These are phyloP conservation scores for Drosophila pectinifera DNA, from an alignment of 1,140 invertebrate genomes.

Conservation along the genomic window DNA sequence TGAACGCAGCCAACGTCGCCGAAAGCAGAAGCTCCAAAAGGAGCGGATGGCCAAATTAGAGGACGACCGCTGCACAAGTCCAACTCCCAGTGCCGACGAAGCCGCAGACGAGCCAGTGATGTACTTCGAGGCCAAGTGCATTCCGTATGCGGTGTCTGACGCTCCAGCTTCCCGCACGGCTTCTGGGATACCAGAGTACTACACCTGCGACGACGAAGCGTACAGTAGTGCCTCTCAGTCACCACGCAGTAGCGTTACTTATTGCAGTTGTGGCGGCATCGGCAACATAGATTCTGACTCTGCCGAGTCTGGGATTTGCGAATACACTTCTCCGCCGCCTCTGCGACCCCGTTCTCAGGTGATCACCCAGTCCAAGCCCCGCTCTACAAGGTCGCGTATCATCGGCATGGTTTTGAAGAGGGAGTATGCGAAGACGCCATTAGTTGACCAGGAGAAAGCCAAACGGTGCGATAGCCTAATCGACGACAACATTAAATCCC, in stretches of 20 bases:
- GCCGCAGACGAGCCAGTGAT: slow-evolving; percentile 60
- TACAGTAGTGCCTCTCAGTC: slow-evolving; percentile 57
- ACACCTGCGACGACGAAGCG: slow-evolving; percentile 64
- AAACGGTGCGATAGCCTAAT: slow-evolving; percentile 19
- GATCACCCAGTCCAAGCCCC: slow-evolving; percentile 36
- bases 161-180: not conserved
- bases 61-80: slow-evolving; percentile 40
- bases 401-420: slow-evolving; percentile 69
- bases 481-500: slow-evolving; percentile 38
- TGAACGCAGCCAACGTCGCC: slow-evolving; percentile 47
- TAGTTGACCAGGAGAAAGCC: slow-evolving; percentile 7
- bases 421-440: slow-evolving; percentile 42
- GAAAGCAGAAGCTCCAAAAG: slow-evolving; percentile 34
- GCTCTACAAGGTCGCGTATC: slow-evolving; percentile 64
- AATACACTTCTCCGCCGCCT: slow-evolving; percentile 6
- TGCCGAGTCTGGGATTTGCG: slow-evolving; percentile 63
- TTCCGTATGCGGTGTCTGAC: slow-evolving; percentile 56
- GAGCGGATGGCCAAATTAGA: slow-evolving; percentile 43
- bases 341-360: slow-evolving; percentile 59
- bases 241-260: slow-evolving; percentile 61
- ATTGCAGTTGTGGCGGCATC: slow-evolving; percentile 50
- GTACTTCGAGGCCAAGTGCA: slow-evolving; percentile 69
- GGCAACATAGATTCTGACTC: slow-evolving; percentile 52
- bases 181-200: slow-evolving; percentile 21
- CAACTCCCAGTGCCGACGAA: slow-evolving; percentile 62